phyloP scores from a whole-genome alignment of 2,888 invertebrate species.

The Boloria euphrosyne region DNA sequence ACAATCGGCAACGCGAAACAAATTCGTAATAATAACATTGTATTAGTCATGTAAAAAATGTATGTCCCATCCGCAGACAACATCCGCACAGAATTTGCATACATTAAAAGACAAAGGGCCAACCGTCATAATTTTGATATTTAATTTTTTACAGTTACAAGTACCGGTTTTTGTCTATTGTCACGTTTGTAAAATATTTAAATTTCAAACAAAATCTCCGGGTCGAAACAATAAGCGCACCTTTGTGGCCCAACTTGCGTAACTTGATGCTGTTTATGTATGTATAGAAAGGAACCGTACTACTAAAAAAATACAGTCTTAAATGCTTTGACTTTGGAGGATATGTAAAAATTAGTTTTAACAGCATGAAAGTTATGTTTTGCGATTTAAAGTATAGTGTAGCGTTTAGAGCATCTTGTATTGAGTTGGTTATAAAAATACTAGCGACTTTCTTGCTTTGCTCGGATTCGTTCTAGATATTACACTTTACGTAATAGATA shows the following conservation, averaged over 20 bases:
- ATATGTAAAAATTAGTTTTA: slow-evolving; percentile 58
- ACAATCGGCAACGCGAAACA: not conserved
- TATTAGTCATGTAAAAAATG: slow-evolving; percentile 27
- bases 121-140: slow-evolving; percentile 79
- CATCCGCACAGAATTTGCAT: slow-evolving; percentile 73
- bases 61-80: slow-evolving; percentile 47
- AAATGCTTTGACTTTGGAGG: slow-evolving; percentile 34
- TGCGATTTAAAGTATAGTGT: slow-evolving; percentile 42
- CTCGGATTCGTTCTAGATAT: too few species aligned
- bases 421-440: not conserved
- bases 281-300: slow-evolving; percentile 40
- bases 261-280: slow-evolving; percentile 46
- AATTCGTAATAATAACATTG: slow-evolving; percentile 31
- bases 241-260: slow-evolving; percentile 59
- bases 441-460: too few species aligned
- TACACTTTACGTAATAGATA: too few species aligned
- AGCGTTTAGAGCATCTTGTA: slow-evolving; percentile 15
- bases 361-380: slow-evolving; percentile 49
- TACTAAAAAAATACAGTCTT: fast-evolving
- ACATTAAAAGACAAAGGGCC: slow-evolving; percentile 72
- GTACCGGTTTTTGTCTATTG: slow-evolving; percentile 81
- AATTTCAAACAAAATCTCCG: slow-evolving; percentile 77
- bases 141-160: slow-evolving; percentile 80
- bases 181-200: slow-evolving; percentile 78
- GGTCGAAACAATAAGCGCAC: slow-evolving; percentile 74